Evolutionary conservation across 2,113 vertebrate genomes (phyloP).

Genomic region (Oceanites oceanicus): DNA sequence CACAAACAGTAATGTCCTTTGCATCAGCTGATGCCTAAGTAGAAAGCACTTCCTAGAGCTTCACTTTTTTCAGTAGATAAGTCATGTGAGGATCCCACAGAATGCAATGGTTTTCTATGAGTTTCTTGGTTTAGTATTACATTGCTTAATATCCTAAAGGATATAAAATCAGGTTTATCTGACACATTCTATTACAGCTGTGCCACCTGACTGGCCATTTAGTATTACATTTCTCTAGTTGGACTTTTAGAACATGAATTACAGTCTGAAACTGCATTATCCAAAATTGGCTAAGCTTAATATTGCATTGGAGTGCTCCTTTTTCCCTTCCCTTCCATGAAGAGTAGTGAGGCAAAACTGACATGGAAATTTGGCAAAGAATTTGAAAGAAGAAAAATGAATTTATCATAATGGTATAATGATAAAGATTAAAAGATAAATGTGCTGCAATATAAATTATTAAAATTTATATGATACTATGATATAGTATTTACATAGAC

Average conservation of each 20-base stretch:
- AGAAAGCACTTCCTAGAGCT: background rate
- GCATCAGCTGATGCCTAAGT: background rate
- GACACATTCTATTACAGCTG: background rate
- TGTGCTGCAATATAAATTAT: background rate
- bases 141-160: background rate
- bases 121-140: background rate
- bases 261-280: background rate
- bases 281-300: background rate
- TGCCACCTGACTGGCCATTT: background rate
- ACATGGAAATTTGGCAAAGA: background rate
- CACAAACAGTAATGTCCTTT: background rate
- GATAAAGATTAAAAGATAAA: background rate
- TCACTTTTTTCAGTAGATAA: background rate
- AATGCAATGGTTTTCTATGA: background rate
- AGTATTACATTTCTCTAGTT: background rate
- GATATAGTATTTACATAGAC: background rate
- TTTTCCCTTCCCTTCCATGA: background rate
- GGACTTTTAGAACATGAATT: background rate
- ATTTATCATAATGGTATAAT: background rate
- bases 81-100: background rate
- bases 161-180: background rate
- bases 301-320: background rate
- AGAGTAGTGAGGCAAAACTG: background rate
- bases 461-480: background rate
- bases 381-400: background rate